Evolutionary conservation across 1,140 invertebrate genomes (phyloP), one percentile per base, ranked within the genome.

Genomic region (Leptopilina boulardi): DNA sequence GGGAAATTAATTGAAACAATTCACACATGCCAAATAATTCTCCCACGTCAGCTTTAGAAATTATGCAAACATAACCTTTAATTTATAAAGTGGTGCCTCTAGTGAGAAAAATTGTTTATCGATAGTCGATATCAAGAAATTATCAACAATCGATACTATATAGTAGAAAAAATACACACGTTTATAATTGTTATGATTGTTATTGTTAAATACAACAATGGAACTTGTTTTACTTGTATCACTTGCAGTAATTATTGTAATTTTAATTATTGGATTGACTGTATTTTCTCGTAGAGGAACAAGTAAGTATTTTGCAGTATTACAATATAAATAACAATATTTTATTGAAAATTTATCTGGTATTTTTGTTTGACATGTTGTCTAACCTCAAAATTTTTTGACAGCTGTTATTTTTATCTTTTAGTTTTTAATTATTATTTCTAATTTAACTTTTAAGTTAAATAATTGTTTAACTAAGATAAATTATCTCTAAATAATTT

Each of bases 151-250:
- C 42, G 42, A 10, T 44, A 44, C n/a, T n/a, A n/a, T n/a, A 15
- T 1, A 44, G 42, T 10, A 42, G 41, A 15, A 15, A 38, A 38
- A 38, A 38, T 38, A 34, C 2, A 38, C 34, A 38, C 34, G 34
- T 38, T 38, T 30, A 2, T 9, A 38, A 4, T 38, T 38, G 34
- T 38, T 3, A 30, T 66, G 3, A 13, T 26, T 30, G 21, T 66
- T 80, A 38, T 73, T 59, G 38, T 77, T 9, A 18, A 13, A 42
- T 70, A 19, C 76, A 11, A 38, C 79, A 82, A 93, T 93, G 92
- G 92, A 93, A 83, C 80, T 93, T 54, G 86, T 89, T 56, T 44
- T 93, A 59, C 88, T 93, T 76, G 80, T 89, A 74, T 87, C 87
- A 8, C 80, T 92, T 79, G 92, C 91, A 9, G 82, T 84, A 3